Base-by-base conservation (phyloP, 2,888 invertebrate species). In the Punctoribates punctum region DNA sequence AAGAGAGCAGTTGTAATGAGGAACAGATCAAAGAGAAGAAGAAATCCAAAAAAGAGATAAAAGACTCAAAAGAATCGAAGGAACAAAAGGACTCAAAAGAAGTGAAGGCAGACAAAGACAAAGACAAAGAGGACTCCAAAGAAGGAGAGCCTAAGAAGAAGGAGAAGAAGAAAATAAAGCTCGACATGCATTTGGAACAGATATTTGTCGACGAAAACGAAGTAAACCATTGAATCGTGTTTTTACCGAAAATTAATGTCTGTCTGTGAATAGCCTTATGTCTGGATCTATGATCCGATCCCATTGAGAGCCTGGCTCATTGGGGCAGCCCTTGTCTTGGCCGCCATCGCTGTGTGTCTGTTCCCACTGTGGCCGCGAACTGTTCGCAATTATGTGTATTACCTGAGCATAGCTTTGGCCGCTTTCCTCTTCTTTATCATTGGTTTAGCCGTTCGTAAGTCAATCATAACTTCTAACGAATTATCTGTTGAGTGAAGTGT, bases 321-420 rank as follows among this genome's bases (percentile, higher is more conserved):
- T 82, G 97, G 97, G n/a, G 88, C 83, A 51, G 80, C 84, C 29
- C 81, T 86, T 79, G 94, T 99, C 42, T 86, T 97, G 75, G 97
- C 94, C 27, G 94, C 96, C 42, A 94, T 98, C 81, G 92, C 91
- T 17, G 90, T 99, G 54, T 99, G 99, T 85, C 88, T 99, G 83
- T 99, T 98, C 86, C 99, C 99, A n/a, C 86, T 99, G 75, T 99
- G 99, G 99, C 99, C 99, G 0, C 91, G 93, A 75, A 90, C 92
- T 81, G 91, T 97, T 81, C 81, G 85, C 72, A 80, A 81, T 75
- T 78, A 79, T 76, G 97, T 99, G 17, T 99, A 99, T 86, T 99
- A 99, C 85, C 85, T 98, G 79, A 96, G 96, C 83, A 89, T 99
- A 80, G 93, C 92, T 0, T 97, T 94, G 0, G 96, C 96, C 42